These are phyloP conservation scores for Crotalus tigris DNA, from an alignment of 2,113 vertebrate species.

Conservation along the genomic window DNA sequence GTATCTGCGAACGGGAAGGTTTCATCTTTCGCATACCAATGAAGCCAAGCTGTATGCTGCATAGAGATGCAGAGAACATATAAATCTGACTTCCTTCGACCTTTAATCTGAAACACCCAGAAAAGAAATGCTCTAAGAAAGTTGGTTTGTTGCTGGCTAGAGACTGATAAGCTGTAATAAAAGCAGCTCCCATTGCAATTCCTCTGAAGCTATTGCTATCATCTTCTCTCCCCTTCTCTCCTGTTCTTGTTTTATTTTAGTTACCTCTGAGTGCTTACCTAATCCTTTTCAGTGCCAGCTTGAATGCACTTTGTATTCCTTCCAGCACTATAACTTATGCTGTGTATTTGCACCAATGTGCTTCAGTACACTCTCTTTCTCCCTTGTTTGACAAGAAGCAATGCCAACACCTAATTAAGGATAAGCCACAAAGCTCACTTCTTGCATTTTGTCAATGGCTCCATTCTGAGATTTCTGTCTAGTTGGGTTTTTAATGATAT, in stretches of 20 bases:
- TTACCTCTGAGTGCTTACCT: constrained; percentile 78
- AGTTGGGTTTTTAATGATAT: constrained; percentile 74
- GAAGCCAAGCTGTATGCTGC: constrained; percentile 41
- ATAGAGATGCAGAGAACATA: constrained; percentile 54
- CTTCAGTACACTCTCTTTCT: constrained; percentile 55
- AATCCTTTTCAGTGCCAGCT: constrained; percentile 77
- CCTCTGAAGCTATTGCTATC: constrained; percentile 72
- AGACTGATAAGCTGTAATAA: constrained; percentile 79
- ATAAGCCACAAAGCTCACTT: constrained; percentile 67
- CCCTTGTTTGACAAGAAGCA: constrained; percentile 73
- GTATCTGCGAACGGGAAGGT: constrained; percentile 40
- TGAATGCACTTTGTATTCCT: constrained; percentile 73
- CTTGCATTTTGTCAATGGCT: constrained; percentile 70
- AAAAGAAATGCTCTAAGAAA: constrained; percentile 65
- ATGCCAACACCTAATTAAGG: constrained; percentile 79
- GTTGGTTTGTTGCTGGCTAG: constrained; percentile 73
- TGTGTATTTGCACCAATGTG: constrained; percentile 65
- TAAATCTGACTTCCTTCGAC: constrained; percentile 75
- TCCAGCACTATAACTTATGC: constrained; percentile 66
- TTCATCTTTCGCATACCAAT: constrained; percentile 46
- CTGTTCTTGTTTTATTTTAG: constrained; percentile 68
- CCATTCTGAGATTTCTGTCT: constrained; percentile 73
- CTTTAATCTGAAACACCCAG: constrained; percentile 72
- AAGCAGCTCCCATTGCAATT: constrained; percentile 71
- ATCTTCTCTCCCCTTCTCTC: constrained; percentile 63